A percentile compares a stretch with the other conserved stretches of the same genome.
Conservation (phyloP, 2,888 invertebrate species). For the Lochmaea crataegi region DNA sequence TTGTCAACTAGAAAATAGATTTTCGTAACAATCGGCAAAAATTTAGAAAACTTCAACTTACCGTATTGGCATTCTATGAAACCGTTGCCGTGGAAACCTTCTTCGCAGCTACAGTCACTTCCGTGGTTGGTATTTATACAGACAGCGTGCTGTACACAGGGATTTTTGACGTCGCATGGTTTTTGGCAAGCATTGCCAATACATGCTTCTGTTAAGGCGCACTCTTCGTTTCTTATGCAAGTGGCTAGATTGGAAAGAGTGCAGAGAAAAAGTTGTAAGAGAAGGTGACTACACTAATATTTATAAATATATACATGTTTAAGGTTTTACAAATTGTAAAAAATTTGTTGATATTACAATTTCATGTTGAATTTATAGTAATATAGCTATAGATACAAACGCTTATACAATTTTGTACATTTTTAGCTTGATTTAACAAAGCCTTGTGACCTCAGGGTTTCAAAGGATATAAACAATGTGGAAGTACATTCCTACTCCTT, state of each 20-base stretch:
- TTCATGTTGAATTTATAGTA: not conserved
- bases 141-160: constrained; percentile 84
- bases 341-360: no score
- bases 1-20: constrained; percentile 50
- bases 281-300: constrained; percentile 49
- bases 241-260: constrained; percentile 74
- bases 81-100: constrained; percentile 89
- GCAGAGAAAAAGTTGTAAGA: constrained; percentile 52
- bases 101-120: constrained; percentile 86
- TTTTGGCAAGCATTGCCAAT: constrained; percentile 86
- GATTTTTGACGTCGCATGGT: constrained; percentile 87
- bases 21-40: not conserved
- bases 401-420: no score
- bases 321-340: no score
- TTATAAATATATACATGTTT: constrained; percentile 35
- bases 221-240: constrained; percentile 89
- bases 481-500: no score
- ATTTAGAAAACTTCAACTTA: constrained; percentile 60
- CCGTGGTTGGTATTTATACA: constrained; percentile 91
- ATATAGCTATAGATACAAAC: not conserved
- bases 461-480: no score
- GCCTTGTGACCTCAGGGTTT: no score
- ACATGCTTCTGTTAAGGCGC: constrained; percentile 87
- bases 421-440: no score
- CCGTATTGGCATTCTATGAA: constrained; percentile 84